Base-by-base conservation (phyloP, 2,113 vertebrate genomes). In the Calidris pugnax region DNA sequence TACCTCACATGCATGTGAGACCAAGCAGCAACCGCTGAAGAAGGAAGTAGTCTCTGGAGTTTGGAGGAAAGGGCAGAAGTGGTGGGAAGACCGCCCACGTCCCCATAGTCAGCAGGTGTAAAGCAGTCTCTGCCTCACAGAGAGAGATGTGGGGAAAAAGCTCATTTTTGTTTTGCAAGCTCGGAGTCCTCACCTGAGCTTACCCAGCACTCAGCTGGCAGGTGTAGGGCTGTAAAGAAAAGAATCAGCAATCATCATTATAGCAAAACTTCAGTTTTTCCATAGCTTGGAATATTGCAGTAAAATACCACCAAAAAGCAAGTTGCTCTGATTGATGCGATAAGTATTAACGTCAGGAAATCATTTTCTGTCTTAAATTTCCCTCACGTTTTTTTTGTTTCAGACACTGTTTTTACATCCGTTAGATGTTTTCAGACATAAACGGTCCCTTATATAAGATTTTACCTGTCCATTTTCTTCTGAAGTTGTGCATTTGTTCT, bases 401-500 rank as follows among this genome's bases (percentile, higher is more conserved):
- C 33, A 72, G 68, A 41, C 76, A 15, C 47, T 83, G 32, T 15
- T 93, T 96, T 93, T 75, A 79, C 13, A 79, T 48, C 56, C 48
- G 32, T 60, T 92, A 47, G 33, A 53, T 28, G 43, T 76, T 89
- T 89, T 47, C 78, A 73, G 53, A 50, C 67, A 69, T 79, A 93
- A 86, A 74, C 67, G 83, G 71, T 62, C 39, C 50, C 55, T 91
- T 94, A 83, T 57, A 55, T 76, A 95, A 94, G 50, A 73, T 37
- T 95, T 91, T 55, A 80, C 33, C 71, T 56, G n/a, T 27, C 50
- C 53, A 8, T 79, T 95, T 95, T 69, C 57, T 76, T 92, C 66
- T 85, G 35, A 89, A 93, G 66, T 85, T 68, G 28, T 20, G 85
- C 45, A 59, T 95, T 95, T 92, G 30, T 89, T 92, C 57, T 63